Percentiles rank a stretch among this genome's conserved stretches.
Evolutionary conservation across 1,140 invertebrate species (phyloP).

Genomic region (Lamellibrachia luymesi): DNA sequence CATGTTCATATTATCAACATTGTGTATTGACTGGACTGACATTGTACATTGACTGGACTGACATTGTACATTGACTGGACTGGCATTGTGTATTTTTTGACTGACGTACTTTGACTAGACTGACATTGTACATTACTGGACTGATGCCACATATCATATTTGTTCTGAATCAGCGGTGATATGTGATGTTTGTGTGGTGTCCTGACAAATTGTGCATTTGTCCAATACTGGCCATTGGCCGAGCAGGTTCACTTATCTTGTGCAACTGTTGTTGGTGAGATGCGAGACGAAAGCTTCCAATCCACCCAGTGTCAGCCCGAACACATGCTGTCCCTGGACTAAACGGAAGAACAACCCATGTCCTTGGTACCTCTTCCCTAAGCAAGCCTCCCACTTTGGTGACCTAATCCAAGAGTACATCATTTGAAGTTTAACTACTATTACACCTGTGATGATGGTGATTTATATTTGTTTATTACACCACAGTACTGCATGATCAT

Average conservation of each 20-base stretch:
- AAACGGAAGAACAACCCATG: background rate
- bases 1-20: background rate
- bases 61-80: background rate
- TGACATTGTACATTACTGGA: background rate
- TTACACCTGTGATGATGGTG: too few relatives aligned
- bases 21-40: background rate
- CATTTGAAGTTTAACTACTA: background rate
- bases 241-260: background rate
- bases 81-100: too few relatives aligned
- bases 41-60: background rate
- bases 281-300: background rate
- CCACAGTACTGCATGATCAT: background rate
- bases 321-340: background rate
- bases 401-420: background rate
- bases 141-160: background rate
- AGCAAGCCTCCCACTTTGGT: too few relatives aligned
- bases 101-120: too few relatives aligned
- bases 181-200: background rate
- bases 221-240: background rate
- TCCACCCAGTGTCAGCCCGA: background rate
- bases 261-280: background rate
- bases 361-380: too few relatives aligned
- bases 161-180: background rate
- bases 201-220: background rate
- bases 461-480: too few relatives aligned